Conservation (phyloP, 1,140 invertebrate species). For the Drosophila sulfurigaster region DNA sequence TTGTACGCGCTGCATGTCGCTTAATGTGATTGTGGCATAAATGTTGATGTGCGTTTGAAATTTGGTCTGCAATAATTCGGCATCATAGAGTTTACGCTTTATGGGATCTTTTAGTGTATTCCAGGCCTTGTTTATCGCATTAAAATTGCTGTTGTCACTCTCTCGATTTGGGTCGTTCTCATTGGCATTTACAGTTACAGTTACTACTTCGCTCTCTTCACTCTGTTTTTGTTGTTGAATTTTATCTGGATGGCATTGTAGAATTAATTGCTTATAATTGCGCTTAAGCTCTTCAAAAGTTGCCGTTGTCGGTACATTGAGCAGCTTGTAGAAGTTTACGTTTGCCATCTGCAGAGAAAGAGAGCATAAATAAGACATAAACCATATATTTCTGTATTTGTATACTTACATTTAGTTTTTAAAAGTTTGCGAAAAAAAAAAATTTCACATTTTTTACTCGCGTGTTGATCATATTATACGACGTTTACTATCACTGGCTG, state of each 20-base stretch:
- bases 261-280: slow-evolving; percentile 83
- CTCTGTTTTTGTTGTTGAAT: slow-evolving; percentile 58
- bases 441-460: neutral
- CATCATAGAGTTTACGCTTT: slow-evolving; percentile 80
- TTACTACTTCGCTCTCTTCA: slow-evolving; percentile 13
- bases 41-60: slow-evolving; percentile 79
- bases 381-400: slow-evolving; percentile 17
- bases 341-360: slow-evolving; percentile 56
- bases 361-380: slow-evolving; percentile 21
- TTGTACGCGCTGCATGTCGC: slow-evolving; percentile 64
- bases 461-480: neutral
- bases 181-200: slow-evolving; percentile 43
- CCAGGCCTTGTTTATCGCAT: slow-evolving; percentile 80
- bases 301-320: slow-evolving; percentile 62
- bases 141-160: slow-evolving; percentile 61
- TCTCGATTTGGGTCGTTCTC: slow-evolving; percentile 61
- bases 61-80: slow-evolving; percentile 77
- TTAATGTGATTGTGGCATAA: slow-evolving; percentile 64
- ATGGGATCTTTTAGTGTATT: slow-evolving; percentile 82
- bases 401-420: slow-evolving; percentile 60
- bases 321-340: slow-evolving; percentile 71
- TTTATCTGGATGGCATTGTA: slow-evolving; percentile 85
- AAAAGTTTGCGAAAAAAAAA: neutral
- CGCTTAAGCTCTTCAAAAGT: slow-evolving; percentile 74
- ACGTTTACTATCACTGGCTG: slow-evolving; percentile 54